These are phyloP conservation scores for Drosophila littoralis DNA, from an alignment of 1,140 invertebrate species.

Conservation along the genomic window DNA sequence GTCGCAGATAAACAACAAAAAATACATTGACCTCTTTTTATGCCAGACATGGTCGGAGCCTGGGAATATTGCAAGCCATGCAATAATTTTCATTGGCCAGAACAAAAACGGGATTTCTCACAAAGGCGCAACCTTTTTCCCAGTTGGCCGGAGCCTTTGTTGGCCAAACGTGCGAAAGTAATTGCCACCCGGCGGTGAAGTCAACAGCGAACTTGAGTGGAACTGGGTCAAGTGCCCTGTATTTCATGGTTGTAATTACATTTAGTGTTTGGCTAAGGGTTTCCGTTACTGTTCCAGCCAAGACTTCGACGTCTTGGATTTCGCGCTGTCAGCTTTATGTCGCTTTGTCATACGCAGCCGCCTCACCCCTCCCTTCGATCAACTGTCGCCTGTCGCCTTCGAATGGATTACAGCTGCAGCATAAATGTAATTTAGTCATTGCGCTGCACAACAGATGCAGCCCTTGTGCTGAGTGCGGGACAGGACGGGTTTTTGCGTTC, in stretches of 20 bases:
- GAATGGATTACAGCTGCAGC: slow-evolving; percentile 33
- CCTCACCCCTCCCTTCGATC: neutral
- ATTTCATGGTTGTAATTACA: slow-evolving; percentile 75
- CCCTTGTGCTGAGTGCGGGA: neutral
- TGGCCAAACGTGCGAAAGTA: slow-evolving; percentile 71
- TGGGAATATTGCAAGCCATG: slow-evolving; percentile 65
- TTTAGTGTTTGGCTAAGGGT: slow-evolving; percentile 50
- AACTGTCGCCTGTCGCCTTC: slow-evolving; percentile 13
- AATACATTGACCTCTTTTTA: slow-evolving; percentile 69
- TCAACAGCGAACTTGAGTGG: slow-evolving; percentile 15
- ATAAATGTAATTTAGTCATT: slow-evolving; percentile 50
- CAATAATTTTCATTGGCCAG: slow-evolving; percentile 65
- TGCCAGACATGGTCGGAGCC: slow-evolving; percentile 29
- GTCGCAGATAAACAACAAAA: slow-evolving; percentile 58
- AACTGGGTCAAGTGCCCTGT: slow-evolving; percentile 71
- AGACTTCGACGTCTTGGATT: slow-evolving; percentile 24
- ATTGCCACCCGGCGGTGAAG: slow-evolving; percentile 28
- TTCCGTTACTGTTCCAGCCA: slow-evolving; percentile 13
- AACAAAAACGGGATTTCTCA: slow-evolving; percentile 46
- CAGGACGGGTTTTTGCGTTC: neutral
- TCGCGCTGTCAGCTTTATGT: slow-evolving; percentile 32
- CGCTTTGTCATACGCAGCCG: neutral
- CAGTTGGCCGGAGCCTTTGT: slow-evolving; percentile 17
- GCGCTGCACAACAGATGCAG: slow-evolving; percentile 20
- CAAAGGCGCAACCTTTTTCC: slow-evolving; percentile 51